Percentiles rank a stretch among this genome's conserved stretches.
Evolutionary conservation across 2,888 invertebrate genomes (phyloP).

Genomic region (Campaea margaritaria): DNA sequence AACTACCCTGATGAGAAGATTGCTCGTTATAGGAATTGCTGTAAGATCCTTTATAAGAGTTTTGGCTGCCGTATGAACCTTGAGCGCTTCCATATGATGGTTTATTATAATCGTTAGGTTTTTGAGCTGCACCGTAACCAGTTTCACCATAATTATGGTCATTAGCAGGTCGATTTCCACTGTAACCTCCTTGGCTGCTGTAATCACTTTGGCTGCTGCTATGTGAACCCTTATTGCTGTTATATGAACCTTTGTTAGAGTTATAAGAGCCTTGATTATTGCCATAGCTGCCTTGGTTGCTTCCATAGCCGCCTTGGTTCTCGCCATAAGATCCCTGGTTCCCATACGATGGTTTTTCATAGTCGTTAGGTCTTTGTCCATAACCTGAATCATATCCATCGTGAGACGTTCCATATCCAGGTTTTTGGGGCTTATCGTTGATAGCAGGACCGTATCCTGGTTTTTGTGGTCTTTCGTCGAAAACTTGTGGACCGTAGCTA

Average conservation of each 20-base stretch:
- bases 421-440: conserved; percentile 28
- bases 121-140: conserved; percentile 23
- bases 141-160: conserved; percentile 16
- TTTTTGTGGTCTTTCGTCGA: conserved; percentile 33
- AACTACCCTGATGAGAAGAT: conserved; percentile 20
- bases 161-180: conserved; percentile 18
- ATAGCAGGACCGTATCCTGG: conserved; percentile 23
- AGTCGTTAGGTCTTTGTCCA: conserved; percentile 16
- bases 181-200: conserved; percentile 15
- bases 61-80: conserved; percentile 20
- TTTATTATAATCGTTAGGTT: conserved; percentile 33
- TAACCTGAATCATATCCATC: conserved; percentile 27
- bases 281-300: conserved; percentile 33
- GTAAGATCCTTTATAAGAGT: conserved; percentile 29
- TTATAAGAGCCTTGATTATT: conserved; percentile 17
- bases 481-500: too few species aligned
- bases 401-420: conserved; percentile 7
- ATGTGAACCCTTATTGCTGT: conserved; percentile 18
- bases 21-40: conserved; percentile 29
- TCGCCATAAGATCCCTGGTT: conserved; percentile 32
- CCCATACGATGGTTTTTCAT: conserved; percentile 33
- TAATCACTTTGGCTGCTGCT: conserved; percentile 20
- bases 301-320: conserved; percentile 30
- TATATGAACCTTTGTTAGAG: conserved; percentile 16
- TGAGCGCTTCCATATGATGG: conserved; percentile 16